Percentiles rank a stretch among this genome's conserved stretches.
Conservation (phyloP, 53 echinoderm and acorn worm genomes). For the Zoroaster sp. region DNA sequence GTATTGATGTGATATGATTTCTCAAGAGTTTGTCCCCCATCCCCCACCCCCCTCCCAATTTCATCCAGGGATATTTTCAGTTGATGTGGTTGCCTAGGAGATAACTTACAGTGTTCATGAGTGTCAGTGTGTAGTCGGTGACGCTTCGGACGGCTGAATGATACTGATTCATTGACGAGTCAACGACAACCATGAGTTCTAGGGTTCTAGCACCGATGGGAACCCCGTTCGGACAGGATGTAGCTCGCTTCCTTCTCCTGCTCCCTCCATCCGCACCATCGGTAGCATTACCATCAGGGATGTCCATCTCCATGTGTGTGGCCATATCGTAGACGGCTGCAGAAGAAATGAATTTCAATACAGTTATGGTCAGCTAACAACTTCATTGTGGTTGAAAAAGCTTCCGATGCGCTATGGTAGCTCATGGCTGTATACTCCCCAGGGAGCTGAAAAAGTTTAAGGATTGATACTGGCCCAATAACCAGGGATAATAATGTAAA, state of each 20-base stretch:
- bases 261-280: background rate
- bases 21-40: too few species aligned
- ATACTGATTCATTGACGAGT: slow-evolving; percentile 47
- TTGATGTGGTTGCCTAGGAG: too few species aligned
- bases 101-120: slow-evolving; percentile 85
- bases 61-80: too few species aligned
- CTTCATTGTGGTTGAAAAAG: too few species aligned
- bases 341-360: background rate
- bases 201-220: slow-evolving; percentile 22
- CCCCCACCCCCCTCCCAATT: too few species aligned
- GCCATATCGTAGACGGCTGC: background rate
- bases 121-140: slow-evolving; percentile 30
- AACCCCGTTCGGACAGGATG: background rate
- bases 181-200: slow-evolving; percentile 69
- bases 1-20: too few species aligned
- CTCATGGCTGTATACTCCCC: too few species aligned
- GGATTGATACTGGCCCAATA: too few species aligned
- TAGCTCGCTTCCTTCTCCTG: slow-evolving; percentile 3
- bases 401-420: too few species aligned
- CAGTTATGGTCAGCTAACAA: too few species aligned
- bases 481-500: too few species aligned
- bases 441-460: too few species aligned
- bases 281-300: background rate
- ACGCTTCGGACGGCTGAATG: slow-evolving; percentile 21
- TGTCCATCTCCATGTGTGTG: background rate